These are phyloP conservation scores for Ormyrus thymus DNA, from an alignment of 2,888 invertebrate genomes.

Conservation along the genomic window DNA sequence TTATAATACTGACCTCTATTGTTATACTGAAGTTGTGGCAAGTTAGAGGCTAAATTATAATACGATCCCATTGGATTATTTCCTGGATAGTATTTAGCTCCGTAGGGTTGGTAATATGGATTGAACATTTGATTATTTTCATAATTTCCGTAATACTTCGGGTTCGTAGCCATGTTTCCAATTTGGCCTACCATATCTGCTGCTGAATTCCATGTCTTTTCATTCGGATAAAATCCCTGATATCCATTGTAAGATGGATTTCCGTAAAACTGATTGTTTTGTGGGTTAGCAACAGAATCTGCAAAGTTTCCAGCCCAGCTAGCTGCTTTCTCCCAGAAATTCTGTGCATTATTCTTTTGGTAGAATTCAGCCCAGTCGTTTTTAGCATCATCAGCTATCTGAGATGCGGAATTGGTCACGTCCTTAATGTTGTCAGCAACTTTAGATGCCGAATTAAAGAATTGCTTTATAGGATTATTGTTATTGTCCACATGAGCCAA, in stretches of 20 bases:
- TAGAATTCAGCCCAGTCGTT: background rate
- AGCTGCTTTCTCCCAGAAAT: background rate
- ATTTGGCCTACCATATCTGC: background rate
- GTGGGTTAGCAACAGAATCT: background rate
- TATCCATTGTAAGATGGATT: background rate
- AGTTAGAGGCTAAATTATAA: no score
- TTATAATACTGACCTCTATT: no score
- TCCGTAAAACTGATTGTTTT: background rate
- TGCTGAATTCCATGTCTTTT: conserved; percentile 9
- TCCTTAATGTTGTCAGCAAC: background rate
- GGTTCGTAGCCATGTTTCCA: background rate
- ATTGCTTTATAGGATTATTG: background rate
- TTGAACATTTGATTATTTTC: no score
- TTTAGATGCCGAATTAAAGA: background rate
- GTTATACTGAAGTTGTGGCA: no score
- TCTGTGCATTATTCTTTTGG: background rate
- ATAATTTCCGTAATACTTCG: no score
- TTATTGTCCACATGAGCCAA: background rate
- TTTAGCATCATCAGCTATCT: background rate
- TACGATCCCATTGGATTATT: no score
- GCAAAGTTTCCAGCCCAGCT: background rate
- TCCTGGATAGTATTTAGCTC: no score
- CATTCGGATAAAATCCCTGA: background rate
- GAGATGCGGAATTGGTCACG: background rate
- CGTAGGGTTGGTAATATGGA: no score